Evolutionary conservation across 1,140 invertebrate species (phyloP).

Genomic region (Hylaeus anthracinus): DNA sequence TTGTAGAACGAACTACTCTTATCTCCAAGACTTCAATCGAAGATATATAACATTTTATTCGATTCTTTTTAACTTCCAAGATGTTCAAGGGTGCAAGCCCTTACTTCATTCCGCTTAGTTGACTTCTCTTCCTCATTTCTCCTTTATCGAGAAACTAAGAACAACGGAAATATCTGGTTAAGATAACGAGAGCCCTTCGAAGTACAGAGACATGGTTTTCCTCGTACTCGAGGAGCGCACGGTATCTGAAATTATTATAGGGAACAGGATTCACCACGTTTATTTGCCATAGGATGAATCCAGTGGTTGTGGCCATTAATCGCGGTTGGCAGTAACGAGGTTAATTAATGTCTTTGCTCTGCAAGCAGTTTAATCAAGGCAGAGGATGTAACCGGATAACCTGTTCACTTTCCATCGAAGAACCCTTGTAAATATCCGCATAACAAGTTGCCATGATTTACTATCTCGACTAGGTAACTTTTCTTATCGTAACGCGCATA

Average conservation of each 20-base stretch:
- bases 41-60: too few species aligned
- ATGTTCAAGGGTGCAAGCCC: too few species aligned
- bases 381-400: constrained; percentile 38
- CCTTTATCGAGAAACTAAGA: neutral
- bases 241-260: neutral
- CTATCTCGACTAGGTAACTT: neutral
- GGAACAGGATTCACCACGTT: neutral
- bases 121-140: too few species aligned
- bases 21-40: too few species aligned
- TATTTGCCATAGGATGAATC: constrained; percentile 11
- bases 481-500: neutral
- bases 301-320: constrained; percentile 15
- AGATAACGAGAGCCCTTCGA: neutral
- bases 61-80: too few species aligned
- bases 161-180: neutral
- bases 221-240: neutral
- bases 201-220: neutral
- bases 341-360: constrained; percentile 50
- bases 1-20: too few species aligned
- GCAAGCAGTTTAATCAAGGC: constrained; percentile 42
- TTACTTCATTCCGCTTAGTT: too few species aligned
- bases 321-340: constrained; percentile 17
- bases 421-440: constrained; percentile 2
- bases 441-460: constrained; percentile 7
- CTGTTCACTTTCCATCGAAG: constrained; percentile 36